Evolutionary conservation across 2,113 vertebrate genomes (phyloP).

Genomic region (Oryzias curvinotus): DNA sequence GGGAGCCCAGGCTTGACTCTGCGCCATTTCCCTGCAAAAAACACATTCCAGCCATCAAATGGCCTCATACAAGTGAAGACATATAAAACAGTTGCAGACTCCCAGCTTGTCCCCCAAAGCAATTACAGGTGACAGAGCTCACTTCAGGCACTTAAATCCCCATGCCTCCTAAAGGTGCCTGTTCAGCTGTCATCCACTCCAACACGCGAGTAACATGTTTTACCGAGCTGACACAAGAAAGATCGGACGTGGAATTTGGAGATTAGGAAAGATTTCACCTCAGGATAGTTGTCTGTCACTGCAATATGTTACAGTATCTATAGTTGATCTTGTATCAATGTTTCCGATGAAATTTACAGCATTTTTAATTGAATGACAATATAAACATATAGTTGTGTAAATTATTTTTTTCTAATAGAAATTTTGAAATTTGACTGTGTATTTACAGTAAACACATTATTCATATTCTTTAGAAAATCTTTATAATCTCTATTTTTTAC

Average conservation of each 20-base stretch:
- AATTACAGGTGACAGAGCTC: slow-evolving; percentile 31
- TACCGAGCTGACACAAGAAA: slow-evolving; percentile 2
- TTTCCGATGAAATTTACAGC: too few species aligned
- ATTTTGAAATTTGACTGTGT: too few species aligned
- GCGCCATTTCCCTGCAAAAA: slow-evolving; percentile 4
- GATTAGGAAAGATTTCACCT: slow-evolving; percentile 15
- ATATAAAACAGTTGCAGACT: slow-evolving; percentile 40
- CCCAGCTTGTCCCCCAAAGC: slow-evolving; percentile 51
- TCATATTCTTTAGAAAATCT: too few species aligned
- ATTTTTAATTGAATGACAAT: too few species aligned
- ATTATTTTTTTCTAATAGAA: too few species aligned
- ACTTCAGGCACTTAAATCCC: slow-evolving; percentile 25
- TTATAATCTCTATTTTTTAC: too few species aligned
- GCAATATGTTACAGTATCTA: too few species aligned
- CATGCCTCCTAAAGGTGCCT: slow-evolving; percentile 13
- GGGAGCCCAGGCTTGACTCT: slow-evolving; percentile 1
- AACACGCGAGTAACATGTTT: slow-evolving; percentile 34
- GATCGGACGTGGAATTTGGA: neutral
- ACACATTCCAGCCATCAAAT: slow-evolving; percentile 58
- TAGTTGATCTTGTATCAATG: too few species aligned
- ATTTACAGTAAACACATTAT: too few species aligned
- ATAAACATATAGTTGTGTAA: too few species aligned
- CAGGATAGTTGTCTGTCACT: neutral
- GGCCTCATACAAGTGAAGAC: slow-evolving; percentile 31
- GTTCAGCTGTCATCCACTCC: slow-evolving; percentile 25